phyloP scores from a whole-genome alignment of 2,113 vertebrate genomes.

The Hemibagrus wyckioides region DNA sequence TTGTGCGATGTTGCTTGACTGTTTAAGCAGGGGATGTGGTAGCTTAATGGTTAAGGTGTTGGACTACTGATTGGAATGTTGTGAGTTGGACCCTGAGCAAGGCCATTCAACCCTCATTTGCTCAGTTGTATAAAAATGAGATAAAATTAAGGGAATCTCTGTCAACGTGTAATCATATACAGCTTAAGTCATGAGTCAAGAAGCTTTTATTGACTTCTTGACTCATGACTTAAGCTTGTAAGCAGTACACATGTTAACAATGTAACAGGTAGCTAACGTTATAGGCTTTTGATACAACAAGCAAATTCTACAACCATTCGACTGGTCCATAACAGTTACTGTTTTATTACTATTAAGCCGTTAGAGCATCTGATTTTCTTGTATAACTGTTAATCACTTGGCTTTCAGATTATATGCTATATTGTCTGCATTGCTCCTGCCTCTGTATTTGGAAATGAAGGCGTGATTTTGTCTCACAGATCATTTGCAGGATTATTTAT shows the following conservation, averaged over 20 bases:
- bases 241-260: background rate
- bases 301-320: background rate
- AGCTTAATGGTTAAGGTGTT: too few species aligned
- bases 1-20: too few species aligned
- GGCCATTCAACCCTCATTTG: too few species aligned
- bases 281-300: background rate
- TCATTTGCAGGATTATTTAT: slow-evolving; percentile 7
- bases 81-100: too few species aligned
- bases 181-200: background rate
- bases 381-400: background rate
- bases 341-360: background rate
- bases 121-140: too few species aligned
- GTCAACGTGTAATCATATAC: background rate
- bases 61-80: too few species aligned
- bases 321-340: background rate
- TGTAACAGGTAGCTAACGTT: background rate
- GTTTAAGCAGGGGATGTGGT: too few species aligned
- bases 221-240: too few species aligned
- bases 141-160: too few species aligned
- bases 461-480: slow-evolving; percentile 1
- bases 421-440: background rate
- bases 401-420: background rate
- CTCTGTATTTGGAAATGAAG: background rate
- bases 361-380: background rate
- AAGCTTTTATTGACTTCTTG: too few species aligned